phyloP scores from a whole-genome alignment of 1,140 invertebrate genomes.

The Luehdorfia chinensis region DNA sequence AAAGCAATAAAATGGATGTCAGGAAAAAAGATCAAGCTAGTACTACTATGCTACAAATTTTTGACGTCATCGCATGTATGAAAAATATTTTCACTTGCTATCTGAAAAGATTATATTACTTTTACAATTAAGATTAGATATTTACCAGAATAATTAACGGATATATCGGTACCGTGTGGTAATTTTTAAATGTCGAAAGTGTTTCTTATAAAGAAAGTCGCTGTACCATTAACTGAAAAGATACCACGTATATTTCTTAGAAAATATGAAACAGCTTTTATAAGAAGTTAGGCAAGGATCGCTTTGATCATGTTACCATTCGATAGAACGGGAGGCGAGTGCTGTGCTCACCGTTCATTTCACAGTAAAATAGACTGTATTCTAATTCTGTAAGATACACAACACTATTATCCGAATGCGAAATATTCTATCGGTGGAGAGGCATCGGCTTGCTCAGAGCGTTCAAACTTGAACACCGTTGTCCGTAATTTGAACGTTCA shows the following conservation, averaged over 20 bases:
- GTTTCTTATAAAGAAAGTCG: too few relatives aligned
- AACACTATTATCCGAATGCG: not conserved
- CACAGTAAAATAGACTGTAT: constrained; percentile 1
- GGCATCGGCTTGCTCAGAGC: constrained; percentile 30
- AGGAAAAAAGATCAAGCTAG: too few relatives aligned
- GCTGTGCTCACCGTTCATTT: not conserved
- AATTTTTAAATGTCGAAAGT: too few relatives aligned
- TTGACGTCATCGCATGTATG: too few relatives aligned
- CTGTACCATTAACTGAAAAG: too few relatives aligned
- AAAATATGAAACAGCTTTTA: constrained; percentile 21
- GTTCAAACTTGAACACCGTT: constrained; percentile 15
- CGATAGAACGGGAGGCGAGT: constrained; percentile 20
- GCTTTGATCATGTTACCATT: constrained; percentile 36
- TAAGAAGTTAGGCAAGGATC: constrained; percentile 23
- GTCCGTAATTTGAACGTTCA: constrained; percentile 28
- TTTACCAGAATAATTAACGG: too few relatives aligned
- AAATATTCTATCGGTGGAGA: constrained; percentile 14
- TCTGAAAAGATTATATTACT: too few relatives aligned
- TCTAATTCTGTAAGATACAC: not conserved
- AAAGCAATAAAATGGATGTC: too few relatives aligned
- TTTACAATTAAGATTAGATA: too few relatives aligned
- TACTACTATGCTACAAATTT: too few relatives aligned
- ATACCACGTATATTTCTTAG: constrained; percentile 4
- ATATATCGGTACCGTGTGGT: too few relatives aligned
- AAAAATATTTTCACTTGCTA: too few relatives aligned